Percentiles rank a stretch among this genome's conserved stretches.
phyloP scores from a whole-genome alignment of 2,797 vertebrate genomes.

The Neolamprologus multifasciatus region DNA sequence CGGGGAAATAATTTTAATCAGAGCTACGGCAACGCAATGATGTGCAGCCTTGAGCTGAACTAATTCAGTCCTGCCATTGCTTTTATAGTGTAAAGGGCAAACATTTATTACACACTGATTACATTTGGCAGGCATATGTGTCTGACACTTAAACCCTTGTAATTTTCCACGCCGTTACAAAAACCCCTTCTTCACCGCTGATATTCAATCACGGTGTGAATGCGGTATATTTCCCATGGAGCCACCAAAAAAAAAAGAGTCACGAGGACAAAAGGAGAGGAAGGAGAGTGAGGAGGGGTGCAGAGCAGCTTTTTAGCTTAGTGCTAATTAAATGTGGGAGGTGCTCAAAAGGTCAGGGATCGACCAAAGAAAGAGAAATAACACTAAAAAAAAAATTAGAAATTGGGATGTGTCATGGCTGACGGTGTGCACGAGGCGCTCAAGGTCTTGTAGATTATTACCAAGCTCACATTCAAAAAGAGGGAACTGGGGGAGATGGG shows the following conservation, averaged over 20 bases:
- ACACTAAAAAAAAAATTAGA: not conserved
- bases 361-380: not conserved
- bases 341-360: slow-evolving; percentile 58
- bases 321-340: slow-evolving; percentile 55
- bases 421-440: slow-evolving; percentile 33
- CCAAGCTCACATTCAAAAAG: slow-evolving; percentile 46
- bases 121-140: slow-evolving; percentile 67
- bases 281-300: not conserved
- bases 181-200: slow-evolving; percentile 16
- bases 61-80: slow-evolving; percentile 28
- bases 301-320: slow-evolving; percentile 39
- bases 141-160: slow-evolving; percentile 59
- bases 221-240: slow-evolving; percentile 33
- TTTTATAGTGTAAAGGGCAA: slow-evolving; percentile 66
- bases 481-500: slow-evolving; percentile 13
- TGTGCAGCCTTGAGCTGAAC: slow-evolving; percentile 28
- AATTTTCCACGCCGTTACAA: slow-evolving; percentile 49
- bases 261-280: slow-evolving; percentile 30
- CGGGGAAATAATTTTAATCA: slow-evolving; percentile 32
- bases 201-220: slow-evolving; percentile 47
- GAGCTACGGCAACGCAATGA: slow-evolving; percentile 5
- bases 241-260: not conserved
- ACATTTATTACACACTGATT: slow-evolving; percentile 67
- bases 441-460: slow-evolving; percentile 52
- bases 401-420: not conserved